A percentile compares a stretch with the other conserved stretches of the same genome.
Evolutionary conservation across 1,140 invertebrate genomes (phyloP).

Genomic region (Cyphomyrmex costatus): DNA sequence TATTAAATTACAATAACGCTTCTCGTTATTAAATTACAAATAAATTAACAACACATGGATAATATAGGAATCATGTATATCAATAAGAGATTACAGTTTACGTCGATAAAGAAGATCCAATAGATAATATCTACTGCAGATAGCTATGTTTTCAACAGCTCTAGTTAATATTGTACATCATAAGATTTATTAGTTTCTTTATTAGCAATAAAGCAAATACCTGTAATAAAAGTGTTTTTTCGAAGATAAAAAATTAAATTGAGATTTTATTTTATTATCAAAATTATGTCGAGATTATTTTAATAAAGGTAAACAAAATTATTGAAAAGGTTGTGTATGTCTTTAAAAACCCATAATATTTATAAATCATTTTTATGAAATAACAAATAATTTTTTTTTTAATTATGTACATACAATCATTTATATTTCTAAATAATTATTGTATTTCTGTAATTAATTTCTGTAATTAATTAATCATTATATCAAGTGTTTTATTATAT

Average conservation of each 20-base stretch:
- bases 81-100: not conserved
- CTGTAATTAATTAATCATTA: conserved; percentile 5
- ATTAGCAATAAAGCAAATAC: not conserved
- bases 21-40: not conserved
- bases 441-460: not conserved
- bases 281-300: not conserved
- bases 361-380: not conserved
- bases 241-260: not conserved
- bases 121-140: not conserved
- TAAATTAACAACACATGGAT: not conserved
- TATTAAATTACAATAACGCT: too few relatives aligned
- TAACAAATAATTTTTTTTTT: not conserved
- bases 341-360: not conserved
- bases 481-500: not conserved
- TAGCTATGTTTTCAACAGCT: not conserved
- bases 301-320: not conserved
- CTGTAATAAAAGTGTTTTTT: not conserved
- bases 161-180: not conserved
- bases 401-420: not conserved
- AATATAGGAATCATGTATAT: conserved; percentile 1
- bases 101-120: conserved; percentile 37
- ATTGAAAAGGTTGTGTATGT: not conserved
- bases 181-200: not conserved
- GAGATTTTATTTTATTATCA: not conserved
- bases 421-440: not conserved